Conservation (phyloP, 2,797 vertebrate genomes). For the Podarcis siculus region DNA sequence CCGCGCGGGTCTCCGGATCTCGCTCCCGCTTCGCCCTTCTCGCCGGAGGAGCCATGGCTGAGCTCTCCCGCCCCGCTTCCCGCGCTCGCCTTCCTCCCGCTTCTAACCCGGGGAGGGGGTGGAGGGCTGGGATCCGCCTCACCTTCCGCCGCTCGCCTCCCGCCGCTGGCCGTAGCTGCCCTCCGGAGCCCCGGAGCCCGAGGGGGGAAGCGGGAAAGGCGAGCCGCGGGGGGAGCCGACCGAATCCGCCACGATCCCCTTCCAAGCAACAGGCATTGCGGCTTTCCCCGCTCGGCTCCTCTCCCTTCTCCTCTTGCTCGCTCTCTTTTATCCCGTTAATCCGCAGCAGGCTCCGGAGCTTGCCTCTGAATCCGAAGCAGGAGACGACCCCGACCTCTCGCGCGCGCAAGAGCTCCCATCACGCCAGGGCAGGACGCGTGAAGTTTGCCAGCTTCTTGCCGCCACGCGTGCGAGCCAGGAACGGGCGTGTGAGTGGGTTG, state of each 20-base stretch:
- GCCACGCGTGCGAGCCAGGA: not conserved
- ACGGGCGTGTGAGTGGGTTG: not conserved
- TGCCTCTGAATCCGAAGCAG: not conserved
- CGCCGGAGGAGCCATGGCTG: not conserved
- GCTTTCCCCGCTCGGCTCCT: not conserved
- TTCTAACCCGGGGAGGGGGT: not conserved
- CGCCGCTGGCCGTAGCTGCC: not conserved
- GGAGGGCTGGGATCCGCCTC: not conserved
- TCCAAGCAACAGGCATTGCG: conserved; percentile 33
- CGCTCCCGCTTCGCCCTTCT: not conserved
- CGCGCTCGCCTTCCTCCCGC: not conserved
- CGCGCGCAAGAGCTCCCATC: not conserved
- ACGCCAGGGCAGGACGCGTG: not conserved
- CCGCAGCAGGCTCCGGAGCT: not conserved
- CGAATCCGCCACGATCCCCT: not conserved
- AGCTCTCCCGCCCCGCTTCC: not conserved
- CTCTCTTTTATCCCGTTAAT: not conserved
- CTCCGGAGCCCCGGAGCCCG: conserved; percentile 10
- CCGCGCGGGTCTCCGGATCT: not conserved
- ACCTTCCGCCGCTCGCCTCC: conserved; percentile 17
- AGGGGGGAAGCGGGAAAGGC: not conserved
- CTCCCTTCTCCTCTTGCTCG: not conserved
- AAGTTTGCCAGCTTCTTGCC: not conserved
- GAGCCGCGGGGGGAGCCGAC: not conserved
- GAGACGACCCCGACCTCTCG: not conserved